Conservation (phyloP, 2,113 vertebrate genomes). For the Muntiacus muntjak region DNA sequence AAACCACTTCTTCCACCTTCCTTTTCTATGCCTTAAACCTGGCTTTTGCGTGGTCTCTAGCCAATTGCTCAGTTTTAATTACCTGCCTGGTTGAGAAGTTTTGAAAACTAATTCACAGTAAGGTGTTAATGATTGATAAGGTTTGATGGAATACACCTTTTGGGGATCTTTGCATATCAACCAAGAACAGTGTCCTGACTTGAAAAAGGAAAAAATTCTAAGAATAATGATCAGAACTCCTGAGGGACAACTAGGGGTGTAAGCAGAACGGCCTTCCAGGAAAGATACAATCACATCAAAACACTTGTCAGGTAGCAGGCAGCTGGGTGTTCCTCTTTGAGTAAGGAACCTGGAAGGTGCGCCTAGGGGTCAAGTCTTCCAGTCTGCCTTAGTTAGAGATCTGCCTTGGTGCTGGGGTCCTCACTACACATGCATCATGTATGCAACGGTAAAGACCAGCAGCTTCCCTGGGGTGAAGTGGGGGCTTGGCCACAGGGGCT, state of each 20-base stretch:
- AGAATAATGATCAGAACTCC: not conserved
- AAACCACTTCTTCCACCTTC: not conserved
- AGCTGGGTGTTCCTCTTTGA: not conserved
- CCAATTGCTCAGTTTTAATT: not conserved
- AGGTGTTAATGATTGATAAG: not conserved
- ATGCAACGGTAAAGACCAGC: not conserved
- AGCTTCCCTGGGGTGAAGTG: not conserved
- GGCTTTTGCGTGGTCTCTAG: not conserved
- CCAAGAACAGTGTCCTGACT: not conserved
- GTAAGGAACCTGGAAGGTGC: not conserved
- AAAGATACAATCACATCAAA: not conserved
- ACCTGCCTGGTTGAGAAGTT: not conserved
- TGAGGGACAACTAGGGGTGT: not conserved
- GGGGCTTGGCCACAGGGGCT: not conserved
- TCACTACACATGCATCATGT: not conserved
- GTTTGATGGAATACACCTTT: not conserved
- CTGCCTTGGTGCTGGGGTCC: not conserved
- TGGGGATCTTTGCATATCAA: not conserved
- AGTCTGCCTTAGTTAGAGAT: not conserved
- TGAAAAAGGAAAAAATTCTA: not conserved
- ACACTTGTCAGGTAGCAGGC: not conserved
- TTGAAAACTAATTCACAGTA: not conserved
- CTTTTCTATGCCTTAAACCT: not conserved
- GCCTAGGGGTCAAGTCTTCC: not conserved
- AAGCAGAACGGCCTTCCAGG: not conserved